Conservation (phyloP, 2,888 invertebrate genomes). For the Trachelus tabidus region DNA sequence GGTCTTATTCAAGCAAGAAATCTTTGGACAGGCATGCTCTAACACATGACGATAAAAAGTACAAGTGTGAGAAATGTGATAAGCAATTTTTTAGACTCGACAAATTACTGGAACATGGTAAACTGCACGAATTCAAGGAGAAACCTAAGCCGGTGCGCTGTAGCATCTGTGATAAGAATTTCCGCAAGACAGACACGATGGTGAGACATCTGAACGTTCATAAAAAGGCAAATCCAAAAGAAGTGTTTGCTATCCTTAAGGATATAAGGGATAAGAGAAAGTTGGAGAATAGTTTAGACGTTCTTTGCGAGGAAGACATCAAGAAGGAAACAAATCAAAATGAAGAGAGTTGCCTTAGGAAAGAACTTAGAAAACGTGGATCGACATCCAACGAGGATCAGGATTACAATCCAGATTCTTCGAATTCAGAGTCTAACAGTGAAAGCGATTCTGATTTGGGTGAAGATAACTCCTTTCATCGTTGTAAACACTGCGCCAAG, state of each 20-base stretch:
- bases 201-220: constrained; percentile 55
- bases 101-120: constrained; percentile 38
- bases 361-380: constrained; percentile 10
- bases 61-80: constrained; percentile 43
- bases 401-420: constrained; percentile 10
- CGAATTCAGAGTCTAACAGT: constrained; percentile 22
- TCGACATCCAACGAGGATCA: constrained; percentile 9
- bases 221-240: constrained; percentile 50
- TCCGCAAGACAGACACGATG: constrained; percentile 53
- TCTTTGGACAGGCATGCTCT: constrained; percentile 36
- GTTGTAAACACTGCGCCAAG: constrained; percentile 38
- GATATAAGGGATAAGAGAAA: constrained; percentile 50
- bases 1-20: constrained; percentile 39
- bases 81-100: constrained; percentile 36
- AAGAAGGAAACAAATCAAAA: constrained; percentile 1
- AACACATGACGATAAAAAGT: constrained; percentile 35
- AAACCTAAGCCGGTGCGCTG: constrained; percentile 43
- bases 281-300: constrained; percentile 28
- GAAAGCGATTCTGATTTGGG: constrained; percentile 20
- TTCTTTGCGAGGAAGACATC: not conserved
- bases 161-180: constrained; percentile 52
- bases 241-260: constrained; percentile 51
- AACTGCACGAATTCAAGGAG: constrained; percentile 36
- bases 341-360: constrained; percentile 9
- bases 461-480: constrained; percentile 21